Base-by-base conservation (phyloP, 1,140 invertebrate genomes). In the Thaumatotibia leucotreta region DNA sequence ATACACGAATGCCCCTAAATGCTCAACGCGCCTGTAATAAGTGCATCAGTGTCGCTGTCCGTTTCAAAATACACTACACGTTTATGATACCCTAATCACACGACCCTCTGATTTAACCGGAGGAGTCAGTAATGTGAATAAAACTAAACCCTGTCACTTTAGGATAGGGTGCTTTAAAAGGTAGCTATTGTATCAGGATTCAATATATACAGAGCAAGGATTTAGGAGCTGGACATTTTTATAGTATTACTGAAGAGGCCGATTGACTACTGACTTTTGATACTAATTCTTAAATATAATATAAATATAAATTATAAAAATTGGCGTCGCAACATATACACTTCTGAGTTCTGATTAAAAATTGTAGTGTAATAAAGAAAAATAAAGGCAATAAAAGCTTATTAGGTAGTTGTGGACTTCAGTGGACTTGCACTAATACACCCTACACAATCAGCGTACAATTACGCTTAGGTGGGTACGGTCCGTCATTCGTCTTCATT, bases 1-100 rank as follows among this genome's bases (percentile, higher is more conserved):
- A 70, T 11, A 17, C 45, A 5, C 9, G 10, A 32, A 66, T 77
- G 68, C 69, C 75, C 75, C 77, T 68, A 70, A 69, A 72, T 63
- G 64, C 65, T 73, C 64, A 14, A 22, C 61, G 32, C 61, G 58
- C 27, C 27, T 39, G 68, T 77, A 73, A 75, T 71, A 77, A 77
- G 74, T 73, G 72, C 76, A 75, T 80, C 77, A 79, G 64, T 74
- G 70, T 72, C 74, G 61, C 64, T 70, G 69, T 76, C 72, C 73
- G 39, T 64, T 64, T 65, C 73, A 71, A 79, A 80, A 69, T 80
- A 76, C 74, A 73, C 76, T 82, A 67, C 74, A 70, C 76, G 77
- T 70, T 79, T 76, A 79, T 79, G 75, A 81, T 80, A 79, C 76
- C 76, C 76, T 76, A 79, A 80, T 82, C 72, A 76, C 68, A 74